A percentile compares a stretch with the other conserved stretches of the same genome.
Evolutionary conservation across 1,140 invertebrate genomes (phyloP).

Genomic region (Araneus ventricosus): DNA sequence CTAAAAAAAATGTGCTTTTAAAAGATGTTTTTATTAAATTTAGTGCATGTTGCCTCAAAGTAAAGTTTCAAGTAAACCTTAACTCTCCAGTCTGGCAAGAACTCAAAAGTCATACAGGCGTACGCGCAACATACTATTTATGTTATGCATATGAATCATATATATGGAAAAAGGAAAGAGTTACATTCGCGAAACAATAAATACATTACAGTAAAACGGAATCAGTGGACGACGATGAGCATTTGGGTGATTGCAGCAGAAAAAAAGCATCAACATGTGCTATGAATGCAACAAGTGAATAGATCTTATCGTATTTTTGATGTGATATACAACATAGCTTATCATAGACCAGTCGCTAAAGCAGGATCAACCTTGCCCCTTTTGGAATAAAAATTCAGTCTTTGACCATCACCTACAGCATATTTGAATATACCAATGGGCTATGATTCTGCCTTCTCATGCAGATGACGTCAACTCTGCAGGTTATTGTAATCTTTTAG

Average conservation of each 20-base stretch:
- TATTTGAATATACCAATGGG: neutral
- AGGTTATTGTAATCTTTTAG: neutral
- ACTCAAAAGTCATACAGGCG: neutral
- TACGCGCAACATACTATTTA: neutral
- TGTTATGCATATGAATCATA: neutral
- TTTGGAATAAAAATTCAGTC: too few species aligned
- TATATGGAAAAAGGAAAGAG: neutral
- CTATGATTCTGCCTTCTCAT: neutral
- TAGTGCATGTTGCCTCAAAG: too few species aligned
- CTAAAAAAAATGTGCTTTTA: too few species aligned
- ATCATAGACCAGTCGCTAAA: neutral
- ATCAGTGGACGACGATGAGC: conserved; percentile 1
- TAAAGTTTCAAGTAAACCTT: too few species aligned
- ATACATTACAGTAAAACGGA: neutral
- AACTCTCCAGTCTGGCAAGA: neutral
- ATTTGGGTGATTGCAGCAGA: conserved; percentile 46
- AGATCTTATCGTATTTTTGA: neutral
- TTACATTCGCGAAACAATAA: neutral
- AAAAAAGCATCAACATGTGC: conserved; percentile 47
- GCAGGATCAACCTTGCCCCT: neutral
- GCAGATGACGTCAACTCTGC: neutral
- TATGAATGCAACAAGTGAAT: conserved; percentile 42
- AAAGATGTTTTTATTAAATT: too few species aligned
- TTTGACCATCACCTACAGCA: too few species aligned
- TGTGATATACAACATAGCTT: neutral